Conservation (phyloP, 2,797 vertebrate genomes). For the Danio tinwini region DNA sequence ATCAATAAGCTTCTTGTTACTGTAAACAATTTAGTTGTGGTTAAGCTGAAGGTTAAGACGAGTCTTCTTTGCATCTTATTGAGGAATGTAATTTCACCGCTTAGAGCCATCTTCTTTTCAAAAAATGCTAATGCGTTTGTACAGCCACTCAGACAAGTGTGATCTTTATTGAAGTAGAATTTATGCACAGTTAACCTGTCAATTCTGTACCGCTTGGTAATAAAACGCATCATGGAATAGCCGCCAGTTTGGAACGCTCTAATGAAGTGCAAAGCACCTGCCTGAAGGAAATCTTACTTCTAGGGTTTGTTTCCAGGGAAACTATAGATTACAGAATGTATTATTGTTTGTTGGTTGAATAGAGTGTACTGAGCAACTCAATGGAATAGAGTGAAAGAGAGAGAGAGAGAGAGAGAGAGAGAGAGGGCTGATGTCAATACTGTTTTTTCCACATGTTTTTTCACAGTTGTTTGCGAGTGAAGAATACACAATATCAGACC, state of each 20-base stretch:
- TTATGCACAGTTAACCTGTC: constrained; percentile 37
- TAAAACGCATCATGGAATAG: constrained; percentile 19
- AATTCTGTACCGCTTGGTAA: constrained; percentile 27
- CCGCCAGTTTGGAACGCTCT: constrained; percentile 19
- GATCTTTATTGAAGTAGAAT: constrained; percentile 30
- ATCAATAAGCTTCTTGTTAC: not conserved
- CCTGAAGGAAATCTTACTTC: constrained; percentile 32
- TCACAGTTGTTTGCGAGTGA: too few species aligned
- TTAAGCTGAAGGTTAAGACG: not conserved
- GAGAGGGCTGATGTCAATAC: not conserved
- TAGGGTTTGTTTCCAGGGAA: constrained; percentile 38
- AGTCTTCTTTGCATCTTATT: not conserved
- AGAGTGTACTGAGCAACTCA: not conserved
- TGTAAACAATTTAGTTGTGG: not conserved
- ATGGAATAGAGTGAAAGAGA: not conserved
- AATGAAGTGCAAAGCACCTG: constrained; percentile 45
- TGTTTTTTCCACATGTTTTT: not conserved
- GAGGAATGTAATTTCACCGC: not conserved
- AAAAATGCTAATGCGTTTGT: constrained; percentile 24
- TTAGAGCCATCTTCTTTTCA: constrained; percentile 12
- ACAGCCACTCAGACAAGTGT: constrained; percentile 17
- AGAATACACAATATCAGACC: too few species aligned
- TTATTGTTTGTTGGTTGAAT: constrained; percentile 24
- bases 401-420: not conserved
- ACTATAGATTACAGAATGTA: constrained; percentile 26